Conservation (phyloP, 2,888 invertebrate genomes). For the Sarcophaga variegata region DNA sequence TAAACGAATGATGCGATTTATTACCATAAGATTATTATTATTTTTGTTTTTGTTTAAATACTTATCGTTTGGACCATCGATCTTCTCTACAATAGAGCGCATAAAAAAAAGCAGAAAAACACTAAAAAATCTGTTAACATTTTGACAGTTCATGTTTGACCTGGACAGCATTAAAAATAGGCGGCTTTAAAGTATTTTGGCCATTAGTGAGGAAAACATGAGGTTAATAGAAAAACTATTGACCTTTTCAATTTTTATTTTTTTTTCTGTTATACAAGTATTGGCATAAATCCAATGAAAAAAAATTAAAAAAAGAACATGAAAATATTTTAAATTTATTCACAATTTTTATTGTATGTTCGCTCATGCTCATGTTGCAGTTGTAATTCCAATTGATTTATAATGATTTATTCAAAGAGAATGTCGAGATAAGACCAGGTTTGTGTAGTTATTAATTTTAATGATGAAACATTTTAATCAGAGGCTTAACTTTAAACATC, state of each 20-base stretch:
- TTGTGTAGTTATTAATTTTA: background rate
- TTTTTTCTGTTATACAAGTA: background rate
- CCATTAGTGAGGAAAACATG: conserved; percentile 61
- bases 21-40: conserved; percentile 51
- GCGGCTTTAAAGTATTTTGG: conserved; percentile 44
- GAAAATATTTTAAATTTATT: background rate
- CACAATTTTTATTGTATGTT: background rate
- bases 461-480: no score
- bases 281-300: no score
- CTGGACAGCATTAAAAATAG: conserved; percentile 56
- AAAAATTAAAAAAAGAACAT: no score
- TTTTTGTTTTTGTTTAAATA: conserved; percentile 26
- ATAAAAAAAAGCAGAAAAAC: conserved; percentile 2
- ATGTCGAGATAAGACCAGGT: no score
- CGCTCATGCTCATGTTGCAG: background rate
- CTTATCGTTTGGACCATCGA: conserved; percentile 46
- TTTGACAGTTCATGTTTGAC: conserved; percentile 73
- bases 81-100: conserved; percentile 15
- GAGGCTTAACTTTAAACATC: no score
- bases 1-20: conserved; percentile 64
- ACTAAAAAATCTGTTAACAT: conserved; percentile 68
- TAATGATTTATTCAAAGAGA: conserved; percentile 38
- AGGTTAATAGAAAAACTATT: conserved; percentile 78
- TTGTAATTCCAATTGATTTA: conserved; percentile 42
- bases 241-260: conserved; percentile 72